phyloP scores from a whole-genome alignment of 1,140 invertebrate genomes.

The Apis laboriosa region DNA sequence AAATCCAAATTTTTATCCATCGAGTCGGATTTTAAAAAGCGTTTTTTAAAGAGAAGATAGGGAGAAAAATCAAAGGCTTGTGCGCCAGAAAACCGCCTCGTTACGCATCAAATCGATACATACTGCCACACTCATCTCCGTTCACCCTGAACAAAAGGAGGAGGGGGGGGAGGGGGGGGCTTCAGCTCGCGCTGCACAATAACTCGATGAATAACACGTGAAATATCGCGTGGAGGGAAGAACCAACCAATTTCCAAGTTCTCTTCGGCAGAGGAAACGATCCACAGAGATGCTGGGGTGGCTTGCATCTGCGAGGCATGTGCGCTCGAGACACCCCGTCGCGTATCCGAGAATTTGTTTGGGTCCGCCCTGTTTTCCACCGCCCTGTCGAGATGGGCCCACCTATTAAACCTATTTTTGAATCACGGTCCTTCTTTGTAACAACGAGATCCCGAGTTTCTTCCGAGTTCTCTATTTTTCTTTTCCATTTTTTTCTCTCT shows the following conservation, averaged over 20 bases:
- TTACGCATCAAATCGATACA: constrained; percentile 53
- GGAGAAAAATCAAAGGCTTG: background rate
- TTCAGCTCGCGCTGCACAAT: constrained; percentile 52
- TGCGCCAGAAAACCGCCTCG: constrained; percentile 15
- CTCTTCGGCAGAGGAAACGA: constrained; percentile 20
- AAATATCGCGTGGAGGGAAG: constrained; percentile 62
- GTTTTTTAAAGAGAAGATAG: no score
- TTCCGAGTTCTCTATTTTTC: constrained; percentile 38
- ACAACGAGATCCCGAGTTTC: constrained; percentile 28
- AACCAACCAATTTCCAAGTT: constrained; percentile 58
- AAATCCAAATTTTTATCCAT: background rate
- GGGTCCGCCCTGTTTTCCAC: constrained; percentile 48
- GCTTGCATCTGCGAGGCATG: constrained; percentile 68
- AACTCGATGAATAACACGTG: constrained; percentile 55
- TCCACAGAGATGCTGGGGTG: constrained; percentile 20
- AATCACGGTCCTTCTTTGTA: constrained; percentile 41
- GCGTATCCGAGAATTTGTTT: constrained; percentile 60
- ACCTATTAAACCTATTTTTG: constrained; percentile 39
- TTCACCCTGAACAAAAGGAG: background rate
- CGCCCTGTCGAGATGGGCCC: constrained; percentile 35
- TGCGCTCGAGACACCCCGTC: constrained; percentile 54
- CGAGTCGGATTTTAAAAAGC: background rate
- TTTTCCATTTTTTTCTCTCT: background rate
- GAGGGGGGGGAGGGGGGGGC: background rate
- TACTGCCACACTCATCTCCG: background rate